phyloP scores from a whole-genome alignment of 2,113 vertebrate species.

The Tamias sibiricus region DNA sequence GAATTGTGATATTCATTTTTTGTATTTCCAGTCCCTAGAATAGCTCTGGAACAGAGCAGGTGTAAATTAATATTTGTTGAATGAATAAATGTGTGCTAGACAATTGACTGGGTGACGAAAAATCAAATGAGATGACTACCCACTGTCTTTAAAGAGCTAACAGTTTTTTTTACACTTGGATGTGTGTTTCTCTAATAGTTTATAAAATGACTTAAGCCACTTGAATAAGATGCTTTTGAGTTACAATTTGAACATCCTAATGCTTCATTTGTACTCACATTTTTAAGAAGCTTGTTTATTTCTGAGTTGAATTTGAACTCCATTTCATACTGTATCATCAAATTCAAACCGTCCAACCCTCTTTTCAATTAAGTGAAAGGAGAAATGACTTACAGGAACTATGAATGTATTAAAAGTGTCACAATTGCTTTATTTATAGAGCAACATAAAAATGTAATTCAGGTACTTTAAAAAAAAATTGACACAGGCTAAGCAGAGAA shows the following conservation, averaged over 20 bases:
- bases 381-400: conserved; percentile 72
- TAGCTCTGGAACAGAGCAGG: background rate
- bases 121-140: background rate
- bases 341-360: conserved; percentile 11
- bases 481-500: conserved; percentile 67
- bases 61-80: background rate
- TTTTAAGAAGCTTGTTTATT: conserved; percentile 47
- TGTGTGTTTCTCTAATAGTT: conserved; percentile 15
- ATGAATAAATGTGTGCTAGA: background rate
- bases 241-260: background rate
- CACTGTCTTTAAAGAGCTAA: background rate
- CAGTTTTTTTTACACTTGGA: background rate
- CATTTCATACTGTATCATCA: conserved; percentile 30
- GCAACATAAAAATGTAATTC: conserved; percentile 79
- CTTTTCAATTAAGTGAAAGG: conserved; percentile 75
- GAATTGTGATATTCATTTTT: background rate
- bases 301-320: conserved; percentile 55
- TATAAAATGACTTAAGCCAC: conserved; percentile 4
- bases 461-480: conserved; percentile 62
- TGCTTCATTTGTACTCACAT: conserved; percentile 29
- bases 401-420: conserved; percentile 76
- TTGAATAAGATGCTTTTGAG: conserved; percentile 21
- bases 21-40: background rate
- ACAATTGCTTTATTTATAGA: conserved; percentile 77
- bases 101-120: background rate